Evolutionary conservation across 2,888 invertebrate species (phyloP), one percentile per base, ranked within the genome.

Genomic region (Apodemia zela): DNA sequence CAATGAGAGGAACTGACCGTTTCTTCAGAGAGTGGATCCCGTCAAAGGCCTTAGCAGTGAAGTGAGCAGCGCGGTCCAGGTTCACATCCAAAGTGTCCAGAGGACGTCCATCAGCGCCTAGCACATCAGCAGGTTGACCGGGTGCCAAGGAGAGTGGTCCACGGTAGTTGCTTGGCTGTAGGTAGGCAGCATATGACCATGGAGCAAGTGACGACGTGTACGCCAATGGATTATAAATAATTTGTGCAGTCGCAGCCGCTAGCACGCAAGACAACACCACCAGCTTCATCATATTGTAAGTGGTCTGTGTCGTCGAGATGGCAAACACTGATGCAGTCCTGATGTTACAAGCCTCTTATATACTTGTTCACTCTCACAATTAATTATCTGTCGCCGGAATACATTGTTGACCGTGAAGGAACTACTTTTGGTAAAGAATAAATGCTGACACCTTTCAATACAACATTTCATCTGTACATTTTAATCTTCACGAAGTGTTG

Each of bases 261-360:
- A 94, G 72, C 74, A 94, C 78, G 85, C 93, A 93, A 77, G 92
- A 93, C 88, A 94, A 93, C 83, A 93, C 93, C 91, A 93, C 93
- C 92, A 92, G 81, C 78, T 90, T 90, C 81, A 90, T 79, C 92
- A 92, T 92, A 72, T 75, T 87, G 82, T 74, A 69, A 78, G 77
- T 81, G 87, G 89, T 87, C 88, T 90, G 89, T 89, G 87, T 86
- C 85, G 82, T 75, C 72, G 77, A 72, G 61, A 72, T 71, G 76
- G 74, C 69, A 73, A 80, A 81, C 76, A 89, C 87, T 89, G 87
- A 89, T 89, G 75, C 77, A 67, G 64, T 70, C 69, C 63, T 63
- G 63, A 66, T 67, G 67, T 66, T 69, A 71, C 75, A 69, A 64
- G 65, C 67, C 60, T 68, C 71, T 85, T 89, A 76, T 86, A 86